Percentiles rank a stretch among this genome's conserved stretches.
Evolutionary conservation across 2,888 invertebrate genomes (phyloP).

Genomic region (Cacoxenus indagator): DNA sequence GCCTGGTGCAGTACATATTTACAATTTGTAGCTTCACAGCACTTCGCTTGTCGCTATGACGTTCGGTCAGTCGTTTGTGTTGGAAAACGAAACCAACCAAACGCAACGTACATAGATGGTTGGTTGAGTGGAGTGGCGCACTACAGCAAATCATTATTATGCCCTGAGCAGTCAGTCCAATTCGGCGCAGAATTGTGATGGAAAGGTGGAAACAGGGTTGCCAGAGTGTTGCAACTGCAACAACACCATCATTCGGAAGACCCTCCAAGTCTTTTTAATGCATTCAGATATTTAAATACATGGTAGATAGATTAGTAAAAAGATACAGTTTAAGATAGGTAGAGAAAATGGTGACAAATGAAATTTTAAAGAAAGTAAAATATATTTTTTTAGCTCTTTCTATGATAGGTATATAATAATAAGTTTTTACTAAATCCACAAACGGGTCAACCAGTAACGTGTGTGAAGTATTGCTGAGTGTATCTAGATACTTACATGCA

Average conservation of each 20-base stretch:
- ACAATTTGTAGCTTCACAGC: not conserved
- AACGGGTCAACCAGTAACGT: too few relatives aligned
- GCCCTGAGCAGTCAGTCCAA: not conserved
- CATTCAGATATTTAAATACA: too few relatives aligned
- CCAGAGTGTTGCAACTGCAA: not conserved
- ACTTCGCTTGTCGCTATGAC: not conserved
- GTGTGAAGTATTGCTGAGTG: too few relatives aligned
- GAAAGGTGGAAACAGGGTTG: constrained; percentile 1
- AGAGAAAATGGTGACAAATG: too few relatives aligned
- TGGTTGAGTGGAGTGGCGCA: not conserved
- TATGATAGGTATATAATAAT: not conserved
- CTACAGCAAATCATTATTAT: constrained; percentile 2
- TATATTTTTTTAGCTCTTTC: not conserved
- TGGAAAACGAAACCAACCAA: not conserved
- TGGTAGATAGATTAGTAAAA: too few relatives aligned
- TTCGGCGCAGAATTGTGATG: not conserved
- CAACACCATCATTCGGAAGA: too few relatives aligned
- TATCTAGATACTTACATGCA: too few relatives aligned
- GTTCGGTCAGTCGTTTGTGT: not conserved
- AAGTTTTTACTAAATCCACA: too few relatives aligned
- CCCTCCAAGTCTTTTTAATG: too few relatives aligned
- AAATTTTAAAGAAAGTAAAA: too few relatives aligned
- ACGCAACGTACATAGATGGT: not conserved
- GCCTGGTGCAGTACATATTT: not conserved
- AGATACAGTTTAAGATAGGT: too few relatives aligned